Evolutionary conservation across 2,797 vertebrate genomes (phyloP).

Genomic region (Coreius guichenoti): DNA sequence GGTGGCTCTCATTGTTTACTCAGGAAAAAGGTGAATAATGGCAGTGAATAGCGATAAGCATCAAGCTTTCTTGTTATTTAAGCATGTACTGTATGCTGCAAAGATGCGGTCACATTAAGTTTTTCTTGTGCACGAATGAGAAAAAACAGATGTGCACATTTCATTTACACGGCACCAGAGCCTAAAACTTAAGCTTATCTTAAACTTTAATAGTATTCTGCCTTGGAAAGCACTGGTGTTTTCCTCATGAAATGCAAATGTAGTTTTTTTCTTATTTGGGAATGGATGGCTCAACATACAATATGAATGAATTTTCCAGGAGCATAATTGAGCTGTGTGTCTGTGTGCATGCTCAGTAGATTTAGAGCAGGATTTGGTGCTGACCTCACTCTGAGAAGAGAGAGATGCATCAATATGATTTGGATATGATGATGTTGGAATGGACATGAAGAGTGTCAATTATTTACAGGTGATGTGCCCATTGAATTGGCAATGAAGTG

Average conservation of each 20-base stretch:
- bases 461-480: constrained; percentile 83
- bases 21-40: not conserved
- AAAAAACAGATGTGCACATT: not conserved
- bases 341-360: constrained; percentile 59
- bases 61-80: not conserved
- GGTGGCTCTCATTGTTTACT: too few relatives aligned
- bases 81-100: not conserved
- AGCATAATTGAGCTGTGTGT: constrained; percentile 38
- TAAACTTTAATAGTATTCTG: not conserved
- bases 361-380: constrained; percentile 68
- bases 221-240: constrained; percentile 19
- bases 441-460: constrained; percentile 81
- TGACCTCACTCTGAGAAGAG: constrained; percentile 69
- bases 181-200: constrained; percentile 12
- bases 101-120: not conserved
- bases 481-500: constrained; percentile 80
- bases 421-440: constrained; percentile 79
- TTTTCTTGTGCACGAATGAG: not conserved
- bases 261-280: constrained; percentile 27
- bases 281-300: constrained; percentile 29
- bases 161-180: not conserved
- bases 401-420: constrained; percentile 75
- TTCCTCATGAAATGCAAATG: constrained; percentile 48
- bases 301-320: constrained; percentile 44
- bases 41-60: not conserved